These are phyloP conservation scores for Notothenia coriiceps DNA, from an alignment of 2,113 vertebrate genomes.

Conservation along the genomic window DNA sequence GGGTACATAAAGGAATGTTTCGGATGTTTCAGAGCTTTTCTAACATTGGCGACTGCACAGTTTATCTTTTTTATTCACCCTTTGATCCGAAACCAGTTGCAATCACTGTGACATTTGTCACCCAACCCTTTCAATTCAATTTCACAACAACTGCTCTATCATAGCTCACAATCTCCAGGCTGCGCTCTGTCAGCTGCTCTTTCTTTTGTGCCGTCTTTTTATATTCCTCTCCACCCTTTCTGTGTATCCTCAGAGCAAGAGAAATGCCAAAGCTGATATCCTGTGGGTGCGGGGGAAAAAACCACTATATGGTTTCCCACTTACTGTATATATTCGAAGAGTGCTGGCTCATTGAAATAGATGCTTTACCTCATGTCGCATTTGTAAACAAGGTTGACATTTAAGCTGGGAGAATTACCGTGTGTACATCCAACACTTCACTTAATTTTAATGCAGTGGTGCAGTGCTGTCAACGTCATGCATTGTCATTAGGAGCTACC, in stretches of 20 bases:
- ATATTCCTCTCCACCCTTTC: constrained; percentile 54
- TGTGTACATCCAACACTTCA: constrained; percentile 48
- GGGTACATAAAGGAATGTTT: constrained; percentile 26
- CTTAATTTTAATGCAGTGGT: constrained; percentile 54
- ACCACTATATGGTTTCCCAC: constrained; percentile 9
- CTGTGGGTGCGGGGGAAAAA: constrained; percentile 23
- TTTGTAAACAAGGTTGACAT: constrained; percentile 81
- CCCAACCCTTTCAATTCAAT: constrained; percentile 84
- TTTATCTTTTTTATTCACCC: constrained; percentile 82
- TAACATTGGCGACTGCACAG: constrained; percentile 51
- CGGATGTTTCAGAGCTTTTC: constrained; percentile 42
- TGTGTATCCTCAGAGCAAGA: constrained; percentile 33
- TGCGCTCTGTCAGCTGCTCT: constrained; percentile 59
- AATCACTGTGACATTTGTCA: constrained; percentile 82
- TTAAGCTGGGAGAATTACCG: constrained; percentile 60
- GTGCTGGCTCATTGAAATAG: constrained; percentile 54
- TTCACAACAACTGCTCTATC: constrained; percentile 83
- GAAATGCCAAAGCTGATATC: constrained; percentile 50
- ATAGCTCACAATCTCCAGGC: constrained; percentile 73
- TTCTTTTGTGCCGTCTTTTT: constrained; percentile 69
- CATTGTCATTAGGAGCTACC: constrained; percentile 55
- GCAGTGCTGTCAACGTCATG: constrained; percentile 44
- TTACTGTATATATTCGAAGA: constrained; percentile 32
- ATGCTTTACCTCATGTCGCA: constrained; percentile 39
- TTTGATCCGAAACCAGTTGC: constrained; percentile 80